These are phyloP conservation scores for Anguilla rostrata DNA, from an alignment of 2,113 vertebrate genomes.

Conservation along the genomic window DNA sequence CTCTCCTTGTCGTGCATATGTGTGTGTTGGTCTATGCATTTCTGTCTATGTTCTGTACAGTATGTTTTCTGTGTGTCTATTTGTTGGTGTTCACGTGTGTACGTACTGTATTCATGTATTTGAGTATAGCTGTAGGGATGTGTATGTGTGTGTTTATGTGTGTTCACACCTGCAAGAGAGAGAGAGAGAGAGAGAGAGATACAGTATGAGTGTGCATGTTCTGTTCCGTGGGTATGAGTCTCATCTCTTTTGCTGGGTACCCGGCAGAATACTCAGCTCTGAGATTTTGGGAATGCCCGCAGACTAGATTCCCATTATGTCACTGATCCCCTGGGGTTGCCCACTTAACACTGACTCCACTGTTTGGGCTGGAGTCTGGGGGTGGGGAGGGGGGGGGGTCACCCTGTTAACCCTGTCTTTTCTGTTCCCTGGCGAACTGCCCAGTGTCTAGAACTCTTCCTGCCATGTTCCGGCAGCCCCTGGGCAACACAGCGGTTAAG, in stretches of 20 bases:
- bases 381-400: too few species aligned
- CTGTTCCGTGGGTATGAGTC: not conserved
- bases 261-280: slow-evolving; percentile 36
- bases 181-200: slow-evolving; percentile 12
- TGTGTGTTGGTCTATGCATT: not conserved
- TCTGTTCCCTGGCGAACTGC: not conserved
- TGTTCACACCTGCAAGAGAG: not conserved
- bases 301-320: slow-evolving; percentile 55
- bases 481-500: not conserved
- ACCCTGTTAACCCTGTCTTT: not conserved
- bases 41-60: not conserved
- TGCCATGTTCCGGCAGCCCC: not conserved
- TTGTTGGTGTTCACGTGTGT: not conserved
- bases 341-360: slow-evolving; percentile 1
- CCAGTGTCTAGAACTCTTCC: not conserved
- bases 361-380: not conserved
- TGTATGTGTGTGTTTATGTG: not conserved
- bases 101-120: not conserved
- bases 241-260: not conserved
- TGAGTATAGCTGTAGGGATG: not conserved
- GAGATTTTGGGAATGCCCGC: slow-evolving; percentile 30
- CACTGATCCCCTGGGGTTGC: slow-evolving; percentile 33
- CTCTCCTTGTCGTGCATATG: not conserved
- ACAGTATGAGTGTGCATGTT: not conserved
- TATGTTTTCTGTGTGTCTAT: not conserved